phyloP scores from a whole-genome alignment of 2,113 vertebrate species.

The Rhinichthys klamathensis region DNA sequence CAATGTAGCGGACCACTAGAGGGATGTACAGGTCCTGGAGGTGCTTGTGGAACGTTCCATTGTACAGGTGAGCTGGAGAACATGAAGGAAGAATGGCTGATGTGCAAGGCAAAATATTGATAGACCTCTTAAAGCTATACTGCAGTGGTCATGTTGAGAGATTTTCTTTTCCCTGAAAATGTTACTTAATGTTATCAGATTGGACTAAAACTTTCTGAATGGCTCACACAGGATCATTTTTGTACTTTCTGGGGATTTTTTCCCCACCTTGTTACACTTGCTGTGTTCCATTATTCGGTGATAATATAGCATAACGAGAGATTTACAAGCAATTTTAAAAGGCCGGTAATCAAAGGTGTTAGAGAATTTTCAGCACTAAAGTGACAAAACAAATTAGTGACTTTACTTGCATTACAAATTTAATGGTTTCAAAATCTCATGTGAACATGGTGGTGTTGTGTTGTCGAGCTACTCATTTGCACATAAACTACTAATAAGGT shows the following conservation, averaged over 20 bases:
- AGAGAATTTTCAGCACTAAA: too few species aligned
- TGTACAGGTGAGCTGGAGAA: slow-evolving; percentile 88
- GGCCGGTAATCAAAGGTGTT: too few species aligned
- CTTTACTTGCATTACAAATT: background rate
- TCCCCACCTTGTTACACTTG: too few species aligned
- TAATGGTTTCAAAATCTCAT: background rate
- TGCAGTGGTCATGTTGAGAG: too few species aligned
- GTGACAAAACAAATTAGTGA: background rate
- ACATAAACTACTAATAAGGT: background rate
- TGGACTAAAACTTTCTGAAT: too few species aligned
- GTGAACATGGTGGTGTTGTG: background rate
- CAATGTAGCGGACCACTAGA: slow-evolving; percentile 94
- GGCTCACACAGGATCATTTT: too few species aligned
- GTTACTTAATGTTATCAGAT: too few species aligned
- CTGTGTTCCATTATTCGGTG: too few species aligned
- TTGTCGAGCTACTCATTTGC: background rate
- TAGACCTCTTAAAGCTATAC: background rate
- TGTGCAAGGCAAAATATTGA: background rate
- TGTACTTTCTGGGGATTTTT: too few species aligned
- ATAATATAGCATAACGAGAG: too few species aligned
- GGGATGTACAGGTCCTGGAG: slow-evolving; percentile 94
- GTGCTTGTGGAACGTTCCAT: slow-evolving; percentile 94
- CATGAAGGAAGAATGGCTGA: background rate
- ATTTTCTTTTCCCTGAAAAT: too few species aligned
- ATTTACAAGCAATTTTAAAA: too few species aligned